Evolutionary conservation across 2,113 vertebrate species (phyloP), one percentile per base, ranked within the genome.

Genomic region (Xerus inauris): DNA sequence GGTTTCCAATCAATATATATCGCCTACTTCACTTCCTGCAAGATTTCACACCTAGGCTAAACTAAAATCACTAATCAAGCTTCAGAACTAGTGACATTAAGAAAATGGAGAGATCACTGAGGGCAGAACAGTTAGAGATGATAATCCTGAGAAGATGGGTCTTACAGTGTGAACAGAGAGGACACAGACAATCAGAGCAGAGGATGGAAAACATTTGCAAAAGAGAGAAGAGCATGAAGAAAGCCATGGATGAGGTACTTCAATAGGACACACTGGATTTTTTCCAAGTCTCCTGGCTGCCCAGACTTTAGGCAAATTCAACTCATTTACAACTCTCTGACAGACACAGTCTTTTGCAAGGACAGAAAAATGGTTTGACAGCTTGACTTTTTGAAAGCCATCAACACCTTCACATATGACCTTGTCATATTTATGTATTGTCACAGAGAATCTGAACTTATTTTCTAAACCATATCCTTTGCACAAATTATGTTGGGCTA

Each of bases 371-470:
- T 79, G 91, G 87, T 96, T 97, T 96, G 97, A 97, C 97, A 98
- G 94, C 79, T 80, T 96, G 93, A 59, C 94, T 96, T 93, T 97
- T 92, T 96, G 91, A 97, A 94, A 38, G 54, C 91, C 72, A 88
- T 87, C 85, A 83, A 93, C 95, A 93, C 82, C 57, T 97, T 79
- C 79, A 89, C 6, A 38, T 80, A 76, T 73, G 95, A 97, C 97
- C 95, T 97, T 97, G 97, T 97, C 96, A 97, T 75, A 97, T 96
- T 96, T 98, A 89, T 94, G 95, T 97, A 96, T 79, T 88, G 95
- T 95, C 96, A 91, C 38, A 5, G 83, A 59, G 49, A 96, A 93
- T 94, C 86, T 89, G 89, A 95, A 93, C 88, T 94, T 95, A 57
- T 94, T 88, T 94, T 95, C 77, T 65, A 88, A 94, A 69, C 79